Evolutionary conservation across 2,888 invertebrate species (phyloP), one percentile per base, ranked within the genome.

Genomic region (Habrosyne pyritoides): DNA sequence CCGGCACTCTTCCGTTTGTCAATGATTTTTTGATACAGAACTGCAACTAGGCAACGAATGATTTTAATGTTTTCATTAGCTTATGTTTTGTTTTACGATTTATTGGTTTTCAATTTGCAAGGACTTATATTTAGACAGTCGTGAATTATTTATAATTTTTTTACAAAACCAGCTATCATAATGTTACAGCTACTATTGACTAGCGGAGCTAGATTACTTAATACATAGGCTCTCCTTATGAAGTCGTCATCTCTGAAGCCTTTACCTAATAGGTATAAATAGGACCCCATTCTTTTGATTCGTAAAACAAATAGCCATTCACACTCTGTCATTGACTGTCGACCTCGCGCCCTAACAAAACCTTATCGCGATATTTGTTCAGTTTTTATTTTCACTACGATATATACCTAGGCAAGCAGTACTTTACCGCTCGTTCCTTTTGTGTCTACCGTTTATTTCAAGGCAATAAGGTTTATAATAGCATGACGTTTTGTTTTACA

Each of bases 291-390:
- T 61, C 36, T 60, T 60, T 60, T 53, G 42, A 57, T 60, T 66
- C 59, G 61, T 60, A 54, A 66, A 67, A 50, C 30, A 54, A 33
- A 42, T 61, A 74, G 74, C 69, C 80, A 82, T 76, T 86, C 82
- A 71, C 82, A 71, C 70, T 80, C 71, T 71, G 79, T 79, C 87
- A 87, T 82, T 84, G 86, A 82, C 67, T 77, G 77, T 78, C 89
- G 83, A 89, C 89, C 89, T 89, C 89, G 81, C 90, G 90, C 90
- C 90, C 89, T 88, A 83, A 87, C 88, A 87, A 84, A 87, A 84
- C 84, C 85, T 91, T 91, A 91, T 91, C 90, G 77, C 71, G 81
- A 86, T 88, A 89, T 91, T 91, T 90, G 87, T 86, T 84, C 86
- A 87, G 85, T 90, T 91, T 91, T 91, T 91, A 91, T 91, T 91